A percentile compares a stretch with the other conserved stretches of the same genome.
Evolutionary conservation across 2,888 invertebrate species (phyloP).

Genomic region (Harpalus rufipes): DNA sequence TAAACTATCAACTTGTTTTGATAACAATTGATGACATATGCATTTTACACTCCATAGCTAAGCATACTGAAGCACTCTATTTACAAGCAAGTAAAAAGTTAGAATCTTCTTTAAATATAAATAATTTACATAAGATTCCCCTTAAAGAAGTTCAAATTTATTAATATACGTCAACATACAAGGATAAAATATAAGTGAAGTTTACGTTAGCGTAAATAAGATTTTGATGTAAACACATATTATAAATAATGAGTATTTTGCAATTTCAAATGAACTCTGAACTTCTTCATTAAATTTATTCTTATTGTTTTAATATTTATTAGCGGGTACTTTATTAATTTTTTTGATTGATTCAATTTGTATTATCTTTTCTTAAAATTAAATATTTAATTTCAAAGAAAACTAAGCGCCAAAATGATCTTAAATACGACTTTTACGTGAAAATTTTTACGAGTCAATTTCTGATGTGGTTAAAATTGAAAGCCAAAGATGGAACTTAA

Average conservation of each 20-base stretch:
- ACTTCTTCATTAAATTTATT: too few relatives aligned
- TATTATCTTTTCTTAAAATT: too few relatives aligned
- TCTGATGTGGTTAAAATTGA: too few relatives aligned
- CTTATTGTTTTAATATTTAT: too few relatives aligned
- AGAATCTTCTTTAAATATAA: slow-evolving; percentile 31
- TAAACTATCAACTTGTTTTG: slow-evolving; percentile 39
- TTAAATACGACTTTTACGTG: too few relatives aligned
- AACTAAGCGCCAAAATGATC: too few relatives aligned
- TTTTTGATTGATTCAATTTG: too few relatives aligned
- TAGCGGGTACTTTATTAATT: too few relatives aligned
- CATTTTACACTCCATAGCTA: not conserved
- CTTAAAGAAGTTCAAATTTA: slow-evolving; percentile 3
- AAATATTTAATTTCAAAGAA: too few relatives aligned
- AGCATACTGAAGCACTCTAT: not conserved
- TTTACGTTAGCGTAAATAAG: not conserved
- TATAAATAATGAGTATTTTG: not conserved
- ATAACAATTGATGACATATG: slow-evolving; percentile 50
- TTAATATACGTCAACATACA: not conserved
- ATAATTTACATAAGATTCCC: slow-evolving; percentile 14
- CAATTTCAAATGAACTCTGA: not conserved
- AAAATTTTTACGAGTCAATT: too few relatives aligned
- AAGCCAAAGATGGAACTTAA: too few relatives aligned
- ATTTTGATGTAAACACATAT: not conserved
- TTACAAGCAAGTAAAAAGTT: slow-evolving; percentile 14
- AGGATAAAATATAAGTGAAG: not conserved